Evolutionary conservation across 92 coral and sea anemone species (phyloP), one percentile per base, ranked within the genome.

Genomic region (Actinostola sp.): DNA sequence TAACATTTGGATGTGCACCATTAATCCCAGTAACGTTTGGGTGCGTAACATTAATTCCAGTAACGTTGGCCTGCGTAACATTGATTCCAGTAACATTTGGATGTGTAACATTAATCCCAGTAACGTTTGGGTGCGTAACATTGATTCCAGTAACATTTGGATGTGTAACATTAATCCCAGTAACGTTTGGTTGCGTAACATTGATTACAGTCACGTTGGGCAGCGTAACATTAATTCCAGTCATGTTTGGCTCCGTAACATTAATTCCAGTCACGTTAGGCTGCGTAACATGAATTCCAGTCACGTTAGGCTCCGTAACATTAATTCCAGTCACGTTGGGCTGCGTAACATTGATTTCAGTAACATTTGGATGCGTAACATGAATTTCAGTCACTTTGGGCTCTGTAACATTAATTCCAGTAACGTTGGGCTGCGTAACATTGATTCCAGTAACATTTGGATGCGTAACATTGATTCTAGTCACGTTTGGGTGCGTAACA

Each of bases 231-330:
- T 48, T 68, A 63, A 48, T 21, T 19, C 44, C 43, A 0, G 83
- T 77, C 8, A 66, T 76, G 57, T 77, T 38, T 33, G 52, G 50
- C 56, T 63, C 20, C 63, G 83, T 32, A 66, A 64, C 33, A 62
- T 77, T 32, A 76, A 72, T 32, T 36, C 70, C 29, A 20, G 38
- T 27, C 16, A 24, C 64, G 28, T 17, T 84, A 28, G 34, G 24
- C 9, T 49, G 21, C 21, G 71, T 64, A 1, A 63, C 69, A 61
- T 48, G 66, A 23, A 53, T 46, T 16, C 53, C 35, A 16, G 66
- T 48, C 11, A 29, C 55, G 49, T 14, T 70, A 4, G 55, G 29
- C 10, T n/a, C 19, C 16, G 55, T 67, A 17, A 45, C 36, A n/a
- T 43, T 27, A n/a, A 15, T 23, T 29, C 43, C 46, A 15, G 54